These are phyloP conservation scores for Acanthochromis polyacanthus DNA, from an alignment of 2,113 vertebrate species.

Conservation along the genomic window DNA sequence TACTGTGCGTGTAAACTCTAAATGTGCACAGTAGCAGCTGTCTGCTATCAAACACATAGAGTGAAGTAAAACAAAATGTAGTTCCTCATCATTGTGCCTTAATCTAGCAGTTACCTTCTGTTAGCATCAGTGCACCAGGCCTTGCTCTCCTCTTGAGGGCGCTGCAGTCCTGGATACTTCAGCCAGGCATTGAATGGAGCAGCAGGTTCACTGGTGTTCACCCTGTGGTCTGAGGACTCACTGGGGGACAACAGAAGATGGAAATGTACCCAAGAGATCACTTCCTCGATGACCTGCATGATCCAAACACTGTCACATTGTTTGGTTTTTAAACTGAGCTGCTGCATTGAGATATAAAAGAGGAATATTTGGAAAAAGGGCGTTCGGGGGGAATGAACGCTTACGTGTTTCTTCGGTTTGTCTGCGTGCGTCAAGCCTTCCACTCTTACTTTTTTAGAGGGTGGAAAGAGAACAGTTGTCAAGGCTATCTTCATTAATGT, in stretches of 20 bases:
- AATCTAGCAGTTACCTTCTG: neutral
- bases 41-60: too few species aligned
- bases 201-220: constrained; percentile 7
- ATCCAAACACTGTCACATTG: too few species aligned
- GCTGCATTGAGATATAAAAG: neutral
- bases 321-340: too few species aligned
- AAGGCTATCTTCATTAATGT: constrained; percentile 43
- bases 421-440: constrained; percentile 3
- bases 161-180: constrained; percentile 11
- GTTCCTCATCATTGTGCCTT: too few species aligned
- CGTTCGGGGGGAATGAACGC: neutral
- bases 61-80: too few species aligned
- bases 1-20: too few species aligned
- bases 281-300: neutral
- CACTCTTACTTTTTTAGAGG: constrained; percentile 2
- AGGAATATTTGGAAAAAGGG: neutral
- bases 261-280: neutral
- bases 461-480: constrained; percentile 14
- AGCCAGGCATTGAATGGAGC: neutral
- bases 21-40: too few species aligned
- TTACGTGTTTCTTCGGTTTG: neutral
- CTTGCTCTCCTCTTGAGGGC: constrained; percentile 49
- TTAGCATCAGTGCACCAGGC: neutral
- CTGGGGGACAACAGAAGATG: neutral
- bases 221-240: neutral